Evolutionary conservation across 2,797 vertebrate genomes (phyloP).

Genomic region (Vespertilio murinus): DNA sequence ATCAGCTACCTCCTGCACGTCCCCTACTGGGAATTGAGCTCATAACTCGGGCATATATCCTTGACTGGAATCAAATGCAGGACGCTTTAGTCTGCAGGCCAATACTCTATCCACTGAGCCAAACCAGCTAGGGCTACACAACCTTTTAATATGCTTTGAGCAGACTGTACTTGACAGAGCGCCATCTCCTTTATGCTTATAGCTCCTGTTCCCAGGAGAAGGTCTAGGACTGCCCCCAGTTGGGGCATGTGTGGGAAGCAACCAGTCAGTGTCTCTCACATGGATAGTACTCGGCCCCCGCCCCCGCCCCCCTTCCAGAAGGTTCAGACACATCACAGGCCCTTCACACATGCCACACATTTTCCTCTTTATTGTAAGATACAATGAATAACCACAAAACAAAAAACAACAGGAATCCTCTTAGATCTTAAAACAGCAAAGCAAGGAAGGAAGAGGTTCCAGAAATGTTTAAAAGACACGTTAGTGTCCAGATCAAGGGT

Average conservation of each 20-base stretch:
- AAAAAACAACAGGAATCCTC: conserved; percentile 39
- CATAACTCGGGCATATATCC: no score
- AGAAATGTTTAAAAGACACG: conserved; percentile 28
- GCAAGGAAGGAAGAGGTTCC: conserved; percentile 42
- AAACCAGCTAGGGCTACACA: no score
- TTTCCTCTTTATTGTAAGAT: conserved; percentile 69
- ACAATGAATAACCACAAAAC: conserved; percentile 63
- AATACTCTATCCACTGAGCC: no score
- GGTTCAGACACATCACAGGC: neutral
- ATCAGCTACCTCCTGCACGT: no score
- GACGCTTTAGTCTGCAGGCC: no score
- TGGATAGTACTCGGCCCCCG: no score
- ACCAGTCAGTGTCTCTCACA: no score
- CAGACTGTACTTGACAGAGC: neutral
- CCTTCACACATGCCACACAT: conserved; percentile 22
- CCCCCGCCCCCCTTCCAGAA: neutral
- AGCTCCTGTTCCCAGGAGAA: neutral
- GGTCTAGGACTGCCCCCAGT: neutral
- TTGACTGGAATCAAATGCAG: no score
- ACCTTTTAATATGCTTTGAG: neutral
- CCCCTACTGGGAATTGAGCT: no score
- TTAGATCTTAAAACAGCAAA: neutral
- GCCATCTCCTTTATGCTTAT: neutral
- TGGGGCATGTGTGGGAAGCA: no score
- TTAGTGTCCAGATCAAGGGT: neutral